Base-by-base conservation (phyloP, 2,113 vertebrate species). In the Osmerus mordax region DNA sequence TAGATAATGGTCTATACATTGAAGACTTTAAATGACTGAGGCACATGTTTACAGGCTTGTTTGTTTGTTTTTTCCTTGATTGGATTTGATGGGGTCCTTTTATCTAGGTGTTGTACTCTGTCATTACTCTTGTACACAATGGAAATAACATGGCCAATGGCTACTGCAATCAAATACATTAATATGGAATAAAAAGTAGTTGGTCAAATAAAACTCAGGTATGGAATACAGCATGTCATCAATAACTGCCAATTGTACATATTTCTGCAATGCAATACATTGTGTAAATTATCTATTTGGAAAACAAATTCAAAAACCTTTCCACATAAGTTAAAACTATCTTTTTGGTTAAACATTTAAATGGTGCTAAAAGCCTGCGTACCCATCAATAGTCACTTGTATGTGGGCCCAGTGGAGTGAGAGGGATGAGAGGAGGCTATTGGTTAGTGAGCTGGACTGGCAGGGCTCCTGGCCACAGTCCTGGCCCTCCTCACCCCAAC, bases 351-450 rank as follows among this genome's bases (percentile, higher is more conserved):
- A 9, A 65, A 41, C 19, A 65, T 51, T 65, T 18, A 21, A 47
- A 32, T 12, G 51, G 28, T 29, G 25, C 32, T n/a, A 72, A 72
- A 41, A 29, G 53, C 4, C 55, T n/a, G n/a, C 6, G 29, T 58
- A 54, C 15, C 25, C 18, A 54, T 56, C 54, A 36, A 67, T 23
- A 36, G 56, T 41, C 58, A 53, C 41, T 61, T 51, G 7, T 23
- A n/a, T 63, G 47, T 63, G 47, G 52, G 5, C 25, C 4, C 13
- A 16, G 79, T 85, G 83, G 84, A 86, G 87, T 88, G 86, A 87
- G 79, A 58, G 77, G 71, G 77, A 74, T 51, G 75, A 53, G 67
- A n/a, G 1, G 14, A 25, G 14, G 0, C 19, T 68, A 87, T 90
- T 88, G 88, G 88, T 67, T 84, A 54, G 75, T 36, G 1, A 12